Base-by-base conservation (phyloP, 2,888 invertebrate genomes). In the Eristalis tenax region DNA sequence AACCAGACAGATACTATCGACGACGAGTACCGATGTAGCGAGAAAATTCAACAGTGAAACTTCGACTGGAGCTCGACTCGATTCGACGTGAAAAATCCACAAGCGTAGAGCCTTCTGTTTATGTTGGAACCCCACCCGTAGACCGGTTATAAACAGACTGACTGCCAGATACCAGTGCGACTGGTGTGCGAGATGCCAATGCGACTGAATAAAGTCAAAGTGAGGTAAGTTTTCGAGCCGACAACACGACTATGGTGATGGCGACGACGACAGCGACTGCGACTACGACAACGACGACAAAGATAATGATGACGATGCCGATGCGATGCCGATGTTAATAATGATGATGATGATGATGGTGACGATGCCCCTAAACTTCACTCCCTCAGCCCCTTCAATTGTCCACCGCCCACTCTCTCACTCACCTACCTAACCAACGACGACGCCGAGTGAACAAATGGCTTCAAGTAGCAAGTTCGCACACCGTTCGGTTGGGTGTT, bases 101-200 rank as follows among this genome's bases (percentile, higher is more conserved):
- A 50, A 74, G 59, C 57, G 69, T 86, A 68, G 69, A 78, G 82
- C 64, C 77, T 77, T 57, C 11, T 40, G 28, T n/a, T 15, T 50
- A 73, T 81, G 76, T 35, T 56, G 80, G 76, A 83, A 82, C 86
- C 87, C 87, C 83, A 87, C 87, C 87, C 83, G 83, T 83, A 87
- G 74, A 87, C 87, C 87, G 87, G 87, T 87, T 87, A 83, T 87
- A 79, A 87, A 83, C 87, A 87, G 83, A 87, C 87, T 87, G 83
- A 79, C 79, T 74, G 71, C 71, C 57, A 73, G 38, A 57, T 43
- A 50, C 22, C 40, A 76, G 61, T 71, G 78, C 74, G 73, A 73
- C 68, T 77, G 73, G 77, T 83, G 82, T 86, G 78, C 86, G 82
- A 50, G 50, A 82, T 82, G 76, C 84, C 70, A 66, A 84, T 79